Evolutionary conservation across 2,888 invertebrate genomes (phyloP), one percentile per base, ranked within the genome.

Genomic region (Zootermopsis nevadensis): DNA sequence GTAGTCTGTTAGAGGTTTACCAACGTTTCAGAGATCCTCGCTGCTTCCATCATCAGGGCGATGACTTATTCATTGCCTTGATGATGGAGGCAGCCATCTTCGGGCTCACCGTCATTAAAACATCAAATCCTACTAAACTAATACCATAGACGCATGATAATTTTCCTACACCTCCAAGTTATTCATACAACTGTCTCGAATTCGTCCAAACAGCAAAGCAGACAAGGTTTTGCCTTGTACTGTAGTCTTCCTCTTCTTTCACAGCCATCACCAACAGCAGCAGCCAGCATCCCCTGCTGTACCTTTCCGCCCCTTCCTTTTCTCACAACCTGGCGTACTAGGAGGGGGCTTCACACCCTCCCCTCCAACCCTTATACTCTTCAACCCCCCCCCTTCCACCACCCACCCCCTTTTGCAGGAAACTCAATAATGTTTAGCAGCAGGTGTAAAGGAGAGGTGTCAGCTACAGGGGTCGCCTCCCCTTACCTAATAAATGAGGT

Each of bases 401-500:
- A 10, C 30, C 72, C 66, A 76, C 24, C 66, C 33, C 79, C 79
- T 35, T 69, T n/a, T 33, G 77, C 84, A 69, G 81, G 83, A 82
- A 84, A 83, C 84, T 84, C 83, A 84, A 84, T 84, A 84, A 83
- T 83, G 84, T 83, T 83, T 69, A 42, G 83, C 84, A 85, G 85
- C 85, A 84, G 90, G 90, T 90, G 90, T 89, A 89, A 90, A 90
- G 90, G 90, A 90, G 89, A 90, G 90, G 90, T 90, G 90, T 90
- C 90, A 90, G 90, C 88, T 87, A 86, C 90, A 90, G 89, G 89
- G 90, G 90, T 89, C 89, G 89, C 89, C 84, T 89, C 88, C 89
- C 89, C 90, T 89, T 89, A 90, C 90, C 90, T 90, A 90, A 90
- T 90, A 90, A 90, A 90, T 89, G 90, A 90, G 90, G 90, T 90